Conservation (phyloP, 2,113 vertebrate genomes). For the Abramis brama region DNA sequence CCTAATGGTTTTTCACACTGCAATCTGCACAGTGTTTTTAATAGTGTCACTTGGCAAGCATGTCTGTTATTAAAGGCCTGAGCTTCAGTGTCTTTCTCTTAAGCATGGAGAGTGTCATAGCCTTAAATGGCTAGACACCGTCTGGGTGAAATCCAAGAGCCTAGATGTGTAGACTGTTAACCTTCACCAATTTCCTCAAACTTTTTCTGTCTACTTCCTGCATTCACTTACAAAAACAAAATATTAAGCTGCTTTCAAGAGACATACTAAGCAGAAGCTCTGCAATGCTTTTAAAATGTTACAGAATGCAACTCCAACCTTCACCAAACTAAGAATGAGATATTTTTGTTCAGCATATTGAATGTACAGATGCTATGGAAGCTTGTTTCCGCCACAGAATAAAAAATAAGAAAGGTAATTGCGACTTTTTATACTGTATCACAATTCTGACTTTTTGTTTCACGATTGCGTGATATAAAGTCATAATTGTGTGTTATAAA, state of each 20-base stretch:
- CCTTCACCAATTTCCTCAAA: neutral
- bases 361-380: neutral
- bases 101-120: conserved; percentile 3
- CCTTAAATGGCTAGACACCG: conserved; percentile 8
- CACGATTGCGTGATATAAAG: no score
- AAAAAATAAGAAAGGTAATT: no score
- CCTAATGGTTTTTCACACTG: conserved; percentile 4
- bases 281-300: neutral
- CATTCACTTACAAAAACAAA: neutral
- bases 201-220: neutral
- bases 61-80: conserved; percentile 3
- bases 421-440: no score
- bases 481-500: no score
- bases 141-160: neutral
- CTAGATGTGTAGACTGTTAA: neutral
- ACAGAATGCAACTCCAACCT: neutral
- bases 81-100: conserved; percentile 15
- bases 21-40: conserved; percentile 1
- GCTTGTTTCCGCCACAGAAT: no score
- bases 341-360: neutral
- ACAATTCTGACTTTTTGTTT: no score
- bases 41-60: conserved; percentile 24
- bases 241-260: neutral
- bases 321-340: neutral
- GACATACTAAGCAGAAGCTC: neutral